A percentile compares a stretch with the other conserved stretches of the same genome.
Conservation (phyloP, 2,113 vertebrate genomes). For the Macroglossus sobrinus region DNA sequence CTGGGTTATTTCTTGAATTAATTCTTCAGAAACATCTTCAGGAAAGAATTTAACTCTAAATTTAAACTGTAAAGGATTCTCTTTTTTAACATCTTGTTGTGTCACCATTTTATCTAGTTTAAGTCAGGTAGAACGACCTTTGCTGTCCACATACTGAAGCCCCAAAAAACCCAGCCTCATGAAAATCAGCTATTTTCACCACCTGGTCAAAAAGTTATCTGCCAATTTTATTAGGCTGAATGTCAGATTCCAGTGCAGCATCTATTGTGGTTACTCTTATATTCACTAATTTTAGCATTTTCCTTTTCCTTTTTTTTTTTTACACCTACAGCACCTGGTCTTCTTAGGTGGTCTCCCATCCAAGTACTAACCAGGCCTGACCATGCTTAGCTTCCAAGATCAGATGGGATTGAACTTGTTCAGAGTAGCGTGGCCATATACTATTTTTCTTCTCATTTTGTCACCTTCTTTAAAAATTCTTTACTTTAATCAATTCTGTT, state of each 20-base stretch:
- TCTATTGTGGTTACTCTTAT: too few species aligned
- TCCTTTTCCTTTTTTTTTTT: too few species aligned
- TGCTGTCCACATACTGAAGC: constrained; percentile 96
- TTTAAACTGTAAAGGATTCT: constrained; percentile 97
- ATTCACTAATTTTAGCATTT: too few species aligned
- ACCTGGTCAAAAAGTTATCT: constrained; percentile 53
- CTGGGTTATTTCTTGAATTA: constrained; percentile 98
- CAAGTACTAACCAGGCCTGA: too few species aligned
- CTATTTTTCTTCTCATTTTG: constrained; percentile 65
- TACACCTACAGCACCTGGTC: too few species aligned
- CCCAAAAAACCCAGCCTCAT: constrained; percentile 98
- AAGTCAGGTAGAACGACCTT: constrained; percentile 97
- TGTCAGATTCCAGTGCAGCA: too few species aligned
- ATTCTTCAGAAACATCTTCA: constrained; percentile 97
- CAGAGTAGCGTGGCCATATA: too few species aligned
- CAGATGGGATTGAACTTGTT: too few species aligned
- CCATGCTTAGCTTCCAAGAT: too few species aligned
- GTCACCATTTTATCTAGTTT: constrained; percentile 99
- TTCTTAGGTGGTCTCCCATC: too few species aligned
- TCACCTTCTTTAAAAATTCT: constrained; percentile 54
- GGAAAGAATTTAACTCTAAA: constrained; percentile 98
- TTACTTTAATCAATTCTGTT: constrained; percentile 39
- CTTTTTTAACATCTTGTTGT: constrained; percentile 97
- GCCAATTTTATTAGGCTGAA: too few species aligned
- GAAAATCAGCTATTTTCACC: constrained; percentile 97